phyloP scores from a whole-genome alignment of 2,888 invertebrate species.

The Drosophila sordidapex region DNA sequence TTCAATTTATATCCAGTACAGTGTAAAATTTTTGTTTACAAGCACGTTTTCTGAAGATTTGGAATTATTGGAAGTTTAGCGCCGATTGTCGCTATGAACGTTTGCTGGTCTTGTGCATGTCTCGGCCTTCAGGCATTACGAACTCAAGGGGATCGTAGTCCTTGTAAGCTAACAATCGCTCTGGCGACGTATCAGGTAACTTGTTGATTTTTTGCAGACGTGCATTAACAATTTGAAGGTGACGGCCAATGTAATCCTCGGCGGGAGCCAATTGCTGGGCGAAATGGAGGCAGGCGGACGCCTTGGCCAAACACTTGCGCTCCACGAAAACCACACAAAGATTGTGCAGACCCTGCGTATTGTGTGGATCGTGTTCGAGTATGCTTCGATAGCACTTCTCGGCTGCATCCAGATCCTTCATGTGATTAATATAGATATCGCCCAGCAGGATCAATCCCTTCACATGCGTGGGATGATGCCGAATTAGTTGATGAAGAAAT shows the following conservation, averaged over 20 bases:
- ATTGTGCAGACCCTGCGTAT: slow-evolving; percentile 97
- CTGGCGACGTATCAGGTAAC: slow-evolving; percentile 81
- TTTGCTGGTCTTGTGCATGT: slow-evolving; percentile 48
- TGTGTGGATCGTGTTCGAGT: slow-evolving; percentile 93
- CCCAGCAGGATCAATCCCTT: slow-evolving; percentile 97
- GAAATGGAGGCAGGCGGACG: slow-evolving; percentile 92
- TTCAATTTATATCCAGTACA: slow-evolving; percentile 15
- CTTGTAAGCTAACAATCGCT: slow-evolving; percentile 83
- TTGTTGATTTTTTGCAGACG: slow-evolving; percentile 81
- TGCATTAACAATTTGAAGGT: slow-evolving; percentile 92
- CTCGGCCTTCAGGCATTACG: slow-evolving; percentile 38
- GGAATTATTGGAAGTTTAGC: slow-evolving; percentile 12
- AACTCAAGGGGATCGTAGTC: slow-evolving; percentile 84
- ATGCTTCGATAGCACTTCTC: slow-evolving; percentile 97
- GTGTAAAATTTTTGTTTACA: slow-evolving; percentile 9
- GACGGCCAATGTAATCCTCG: slow-evolving; percentile 96
- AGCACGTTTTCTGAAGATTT: not conserved
- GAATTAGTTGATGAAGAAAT: slow-evolving; percentile 94
- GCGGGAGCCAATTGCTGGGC: slow-evolving; percentile 93
- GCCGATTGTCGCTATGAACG: slow-evolving; percentile 57
- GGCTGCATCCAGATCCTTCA: slow-evolving; percentile 97
- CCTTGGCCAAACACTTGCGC: slow-evolving; percentile 92
- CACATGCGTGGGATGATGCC: slow-evolving; percentile 96
- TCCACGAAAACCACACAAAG: slow-evolving; percentile 98
- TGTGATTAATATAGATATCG: slow-evolving; percentile 97